Conservation (phyloP, 2,888 invertebrate species). For the Scotopteryx bipunctaria region DNA sequence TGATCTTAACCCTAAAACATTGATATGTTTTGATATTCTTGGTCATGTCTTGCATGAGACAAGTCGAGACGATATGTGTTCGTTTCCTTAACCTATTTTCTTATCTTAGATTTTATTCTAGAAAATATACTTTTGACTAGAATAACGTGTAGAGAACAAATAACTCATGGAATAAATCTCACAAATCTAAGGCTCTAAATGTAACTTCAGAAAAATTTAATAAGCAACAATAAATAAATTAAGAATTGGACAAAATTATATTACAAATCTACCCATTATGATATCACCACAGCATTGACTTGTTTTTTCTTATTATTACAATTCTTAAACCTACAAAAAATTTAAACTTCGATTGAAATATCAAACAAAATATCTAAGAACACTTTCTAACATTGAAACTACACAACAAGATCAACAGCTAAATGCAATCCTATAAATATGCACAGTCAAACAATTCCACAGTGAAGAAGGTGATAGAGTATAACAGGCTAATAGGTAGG, state of each 20-base stretch:
- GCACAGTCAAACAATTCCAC: slow-evolving; percentile 3
- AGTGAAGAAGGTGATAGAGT: background rate
- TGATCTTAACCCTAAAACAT: slow-evolving; percentile 23
- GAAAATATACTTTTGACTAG: background rate
- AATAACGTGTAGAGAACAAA: background rate
- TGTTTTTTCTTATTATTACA: slow-evolving; percentile 30
- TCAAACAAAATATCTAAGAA: too few relatives aligned
- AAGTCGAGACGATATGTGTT: slow-evolving; percentile 65
- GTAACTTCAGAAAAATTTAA: too few relatives aligned
- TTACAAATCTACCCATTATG: slow-evolving; percentile 40
- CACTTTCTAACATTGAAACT: too few relatives aligned
- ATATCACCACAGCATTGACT: slow-evolving; percentile 70
- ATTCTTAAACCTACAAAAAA: background rate
- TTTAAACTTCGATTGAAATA: background rate
- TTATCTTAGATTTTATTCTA: slow-evolving; percentile 7
- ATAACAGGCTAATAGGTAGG: too few relatives aligned
- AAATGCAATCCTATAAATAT: slow-evolving; percentile 3
- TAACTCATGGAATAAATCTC: background rate
- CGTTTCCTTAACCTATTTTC: slow-evolving; percentile 15
- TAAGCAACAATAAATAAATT: too few relatives aligned
- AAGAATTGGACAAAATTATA: background rate
- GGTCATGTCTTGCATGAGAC: slow-evolving; percentile 68
- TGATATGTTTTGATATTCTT: slow-evolving; percentile 67
- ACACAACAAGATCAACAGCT: slow-evolving; percentile 5
- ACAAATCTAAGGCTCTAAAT: background rate